Percentiles rank a stretch among this genome's conserved stretches.
Evolutionary conservation across 2,888 invertebrate genomes (phyloP).

Genomic region (Matsumyia berberina): DNA sequence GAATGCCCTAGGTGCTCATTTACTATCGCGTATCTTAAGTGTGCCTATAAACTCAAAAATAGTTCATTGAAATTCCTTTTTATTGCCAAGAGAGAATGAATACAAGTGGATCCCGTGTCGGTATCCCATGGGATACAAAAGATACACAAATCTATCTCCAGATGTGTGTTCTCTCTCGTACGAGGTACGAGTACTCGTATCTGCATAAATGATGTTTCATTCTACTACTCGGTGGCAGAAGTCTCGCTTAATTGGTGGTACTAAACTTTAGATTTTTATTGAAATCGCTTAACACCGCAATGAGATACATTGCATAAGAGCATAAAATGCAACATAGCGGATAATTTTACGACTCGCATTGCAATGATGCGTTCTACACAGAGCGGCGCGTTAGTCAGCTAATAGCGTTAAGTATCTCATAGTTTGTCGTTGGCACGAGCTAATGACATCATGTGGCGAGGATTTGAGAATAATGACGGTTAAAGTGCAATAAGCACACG

Average conservation of each 20-base stretch:
- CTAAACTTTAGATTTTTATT: constrained; percentile 67
- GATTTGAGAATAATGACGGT: constrained; percentile 30
- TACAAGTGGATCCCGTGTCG: constrained; percentile 30
- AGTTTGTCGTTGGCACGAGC: constrained; percentile 64
- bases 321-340: constrained; percentile 36
- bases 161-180: constrained; percentile 28
- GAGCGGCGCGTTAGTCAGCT: constrained; percentile 3
- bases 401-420: constrained; percentile 8
- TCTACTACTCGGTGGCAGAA: constrained; percentile 43
- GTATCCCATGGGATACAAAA: constrained; percentile 19
- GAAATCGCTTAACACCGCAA: constrained; percentile 45
- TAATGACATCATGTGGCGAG: constrained; percentile 66
- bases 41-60: constrained; percentile 42
- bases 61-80: constrained; percentile 32
- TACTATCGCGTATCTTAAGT: constrained; percentile 7
- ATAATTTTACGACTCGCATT: constrained; percentile 42
- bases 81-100: constrained; percentile 20
- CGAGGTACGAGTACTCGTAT: background rate
- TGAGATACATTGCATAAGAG: constrained; percentile 59
- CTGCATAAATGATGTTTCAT: constrained; percentile 15
- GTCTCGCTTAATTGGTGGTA: constrained; percentile 59
- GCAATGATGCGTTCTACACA: constrained; percentile 35
- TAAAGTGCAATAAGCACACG: constrained; percentile 35
- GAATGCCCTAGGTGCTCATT: constrained; percentile 1
- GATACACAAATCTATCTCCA: constrained; percentile 18